Evolutionary conservation across 2,113 vertebrate genomes (phyloP).

Genomic region (Morone saxatilis): DNA sequence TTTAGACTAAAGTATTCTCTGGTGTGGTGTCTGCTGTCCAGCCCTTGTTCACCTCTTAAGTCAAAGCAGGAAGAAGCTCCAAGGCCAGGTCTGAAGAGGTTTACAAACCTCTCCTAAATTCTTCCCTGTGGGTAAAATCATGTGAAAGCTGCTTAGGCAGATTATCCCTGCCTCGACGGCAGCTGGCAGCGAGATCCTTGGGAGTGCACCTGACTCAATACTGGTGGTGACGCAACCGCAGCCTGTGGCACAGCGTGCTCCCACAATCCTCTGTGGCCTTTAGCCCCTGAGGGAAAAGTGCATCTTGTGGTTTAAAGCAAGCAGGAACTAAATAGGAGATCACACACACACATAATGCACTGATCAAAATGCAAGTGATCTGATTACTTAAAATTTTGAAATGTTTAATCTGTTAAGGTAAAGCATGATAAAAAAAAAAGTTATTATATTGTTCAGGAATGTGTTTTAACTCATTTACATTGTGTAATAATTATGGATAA

Average conservation of each 20-base stretch:
- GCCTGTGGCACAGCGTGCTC: constrained; percentile 63
- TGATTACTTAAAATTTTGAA: constrained; percentile 15
- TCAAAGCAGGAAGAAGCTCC: constrained; percentile 69
- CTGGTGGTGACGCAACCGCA: constrained; percentile 74
- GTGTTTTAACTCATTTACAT: constrained; percentile 6
- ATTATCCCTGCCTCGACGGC: constrained; percentile 81
- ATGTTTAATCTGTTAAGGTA: constrained; percentile 21
- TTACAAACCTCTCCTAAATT: constrained; percentile 80
- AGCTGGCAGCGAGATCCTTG: constrained; percentile 78
- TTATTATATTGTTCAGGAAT: background rate
- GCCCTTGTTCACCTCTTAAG: constrained; percentile 53
- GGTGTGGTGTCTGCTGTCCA: constrained; percentile 56
- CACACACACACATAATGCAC: background rate
- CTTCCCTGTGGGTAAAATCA: constrained; percentile 78
- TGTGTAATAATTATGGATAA: background rate
- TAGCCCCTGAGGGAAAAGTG: constrained; percentile 62
- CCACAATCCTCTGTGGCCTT: constrained; percentile 78
- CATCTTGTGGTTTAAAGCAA: constrained; percentile 39
- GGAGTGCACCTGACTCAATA: constrained; percentile 80
- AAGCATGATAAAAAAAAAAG: background rate
- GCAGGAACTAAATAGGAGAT: constrained; percentile 23
- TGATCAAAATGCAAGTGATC: constrained; percentile 18
- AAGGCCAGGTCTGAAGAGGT: constrained; percentile 74
- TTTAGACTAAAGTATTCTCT: constrained; percentile 20
- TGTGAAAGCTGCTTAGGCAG: constrained; percentile 84